phyloP scores from a whole-genome alignment of 2,797 vertebrate genomes.

The Ibycter americanus region DNA sequence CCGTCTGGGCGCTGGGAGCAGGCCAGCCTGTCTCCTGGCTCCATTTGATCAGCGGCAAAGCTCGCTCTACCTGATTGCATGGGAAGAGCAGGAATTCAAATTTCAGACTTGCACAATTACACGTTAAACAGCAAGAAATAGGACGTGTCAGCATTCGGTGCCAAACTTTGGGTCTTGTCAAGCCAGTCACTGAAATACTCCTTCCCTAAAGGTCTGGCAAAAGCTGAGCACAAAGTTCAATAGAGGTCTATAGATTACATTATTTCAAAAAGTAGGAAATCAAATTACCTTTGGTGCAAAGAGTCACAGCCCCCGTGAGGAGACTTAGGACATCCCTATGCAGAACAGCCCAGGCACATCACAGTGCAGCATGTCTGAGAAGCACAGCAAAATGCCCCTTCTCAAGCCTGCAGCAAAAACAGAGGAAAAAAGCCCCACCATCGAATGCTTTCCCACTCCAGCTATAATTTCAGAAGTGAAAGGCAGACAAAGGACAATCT shows the following conservation, averaged over 20 bases:
- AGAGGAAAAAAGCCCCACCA: fast-evolving
- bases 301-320: background rate
- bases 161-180: background rate
- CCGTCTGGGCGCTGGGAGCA: background rate
- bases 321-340: background rate
- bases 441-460: background rate
- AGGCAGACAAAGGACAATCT: background rate
- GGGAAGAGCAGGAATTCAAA: background rate
- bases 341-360: background rate
- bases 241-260: background rate
- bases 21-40: background rate
- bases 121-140: background rate
- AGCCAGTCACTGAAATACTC: background rate
- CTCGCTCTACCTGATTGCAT: background rate
- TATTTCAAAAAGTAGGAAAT: background rate
- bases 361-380: background rate
- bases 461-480: background rate
- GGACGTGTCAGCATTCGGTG: background rate
- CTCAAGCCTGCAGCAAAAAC: background rate
- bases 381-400: background rate
- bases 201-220: background rate
- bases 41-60: background rate
- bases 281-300: background rate
- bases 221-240: background rate
- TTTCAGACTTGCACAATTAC: background rate